phyloP scores from a whole-genome alignment of 2,113 vertebrate species.

The Condylura cristata region DNA sequence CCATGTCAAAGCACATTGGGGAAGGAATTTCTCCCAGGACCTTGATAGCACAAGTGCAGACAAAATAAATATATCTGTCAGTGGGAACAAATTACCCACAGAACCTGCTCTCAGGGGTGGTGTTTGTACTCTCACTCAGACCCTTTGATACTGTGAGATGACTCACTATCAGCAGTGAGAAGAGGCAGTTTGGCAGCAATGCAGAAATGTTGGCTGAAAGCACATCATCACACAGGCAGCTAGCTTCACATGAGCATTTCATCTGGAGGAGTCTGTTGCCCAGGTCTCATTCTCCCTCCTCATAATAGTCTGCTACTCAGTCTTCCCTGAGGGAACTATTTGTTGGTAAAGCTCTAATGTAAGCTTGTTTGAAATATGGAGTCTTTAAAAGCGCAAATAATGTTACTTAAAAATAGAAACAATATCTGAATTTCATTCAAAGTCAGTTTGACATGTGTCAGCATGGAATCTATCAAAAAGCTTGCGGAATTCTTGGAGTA shows the following conservation, averaged over 20 bases:
- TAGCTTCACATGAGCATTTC: neutral
- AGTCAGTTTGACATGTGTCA: slow-evolving; percentile 50
- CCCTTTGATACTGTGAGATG: neutral
- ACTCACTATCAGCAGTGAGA: neutral
- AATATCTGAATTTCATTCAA: slow-evolving; percentile 68
- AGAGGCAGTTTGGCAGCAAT: neutral
- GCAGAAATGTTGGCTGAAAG: accelerated
- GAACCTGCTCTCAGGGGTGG: neutral
- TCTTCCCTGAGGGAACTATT: neutral
- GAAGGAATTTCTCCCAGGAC: slow-evolving; percentile 58
- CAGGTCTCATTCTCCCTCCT: neutral
- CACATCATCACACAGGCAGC: neutral
- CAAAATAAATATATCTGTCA: slow-evolving; percentile 67
- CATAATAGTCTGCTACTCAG: neutral
- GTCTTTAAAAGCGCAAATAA: slow-evolving; percentile 61
- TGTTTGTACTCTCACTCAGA: neutral
- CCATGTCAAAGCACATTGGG: slow-evolving; percentile 42
- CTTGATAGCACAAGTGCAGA: slow-evolving; percentile 23
- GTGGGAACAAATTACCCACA: slow-evolving; percentile 45
- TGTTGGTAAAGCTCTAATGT: slow-evolving; percentile 27
- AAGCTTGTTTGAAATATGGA: slow-evolving; percentile 40
- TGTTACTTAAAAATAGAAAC: slow-evolving; percentile 75
- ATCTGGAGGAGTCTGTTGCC: neutral
- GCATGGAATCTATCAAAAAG: slow-evolving; percentile 35
- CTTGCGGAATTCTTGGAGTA: neutral